phyloP scores from a whole-genome alignment of 2,113 vertebrate genomes.

The Ammospiza nelsoni region DNA sequence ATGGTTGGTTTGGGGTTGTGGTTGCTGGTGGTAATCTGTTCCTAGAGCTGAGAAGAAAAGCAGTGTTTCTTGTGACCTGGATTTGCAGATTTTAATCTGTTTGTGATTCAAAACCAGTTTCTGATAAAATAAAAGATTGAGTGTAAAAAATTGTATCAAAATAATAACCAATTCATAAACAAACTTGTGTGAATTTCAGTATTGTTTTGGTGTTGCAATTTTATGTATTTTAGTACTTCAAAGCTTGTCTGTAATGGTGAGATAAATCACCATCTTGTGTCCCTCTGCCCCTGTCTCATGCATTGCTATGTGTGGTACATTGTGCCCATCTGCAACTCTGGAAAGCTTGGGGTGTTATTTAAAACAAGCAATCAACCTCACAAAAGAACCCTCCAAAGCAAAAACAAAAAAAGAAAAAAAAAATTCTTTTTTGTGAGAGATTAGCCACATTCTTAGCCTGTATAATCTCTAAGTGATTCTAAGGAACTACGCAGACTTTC shows the following conservation, averaged over 20 bases:
- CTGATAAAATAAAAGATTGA: neutral
- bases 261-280: neutral
- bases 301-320: neutral
- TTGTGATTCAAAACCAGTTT: neutral
- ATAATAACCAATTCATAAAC: neutral
- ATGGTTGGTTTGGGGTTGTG: neutral
- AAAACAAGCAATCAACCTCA: neutral
- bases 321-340: neutral
- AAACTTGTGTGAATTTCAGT: neutral
- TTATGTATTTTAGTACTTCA: neutral
- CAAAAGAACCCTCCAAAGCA: neutral
- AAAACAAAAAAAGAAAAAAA: neutral
- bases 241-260: neutral
- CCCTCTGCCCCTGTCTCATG: neutral
- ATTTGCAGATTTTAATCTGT: neutral
- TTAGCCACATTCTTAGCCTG: neutral
- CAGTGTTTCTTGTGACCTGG: neutral
- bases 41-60: neutral
- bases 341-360: neutral
- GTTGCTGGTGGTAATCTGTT: neutral
- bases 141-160: neutral
- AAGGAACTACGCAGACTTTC: neutral
- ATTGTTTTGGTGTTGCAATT: neutral
- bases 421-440: neutral
- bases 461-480: neutral